Evolutionary conservation across 37 sponge, comb jelly and placozoan genomes (phyloP), one percentile per base, ranked within the genome.

Genomic region (Tethya wilhelma): DNA sequence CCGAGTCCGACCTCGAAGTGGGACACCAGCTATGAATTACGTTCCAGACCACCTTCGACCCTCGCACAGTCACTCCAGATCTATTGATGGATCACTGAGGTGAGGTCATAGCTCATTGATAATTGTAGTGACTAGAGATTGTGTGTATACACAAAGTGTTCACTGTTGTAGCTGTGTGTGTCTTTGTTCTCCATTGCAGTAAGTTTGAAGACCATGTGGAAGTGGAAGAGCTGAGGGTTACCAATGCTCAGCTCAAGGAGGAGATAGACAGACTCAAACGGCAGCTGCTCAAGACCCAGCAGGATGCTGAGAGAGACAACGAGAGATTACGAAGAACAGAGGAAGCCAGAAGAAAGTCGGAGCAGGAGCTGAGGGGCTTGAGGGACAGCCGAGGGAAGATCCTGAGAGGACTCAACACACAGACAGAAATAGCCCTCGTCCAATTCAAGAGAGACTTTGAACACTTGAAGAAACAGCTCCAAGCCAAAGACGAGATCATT

Each of bases 361-460:
- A 86, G 11, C 65, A 78, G 19, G 88, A 81, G 9, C 44, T 81
- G 0, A 59, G 68, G 43, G 43, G 43, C 22, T 59, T 87, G 12
- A 44, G 46, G 33, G 88, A 81, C 26, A 81, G 66, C 41, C 37
- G 88, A 36, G 82, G 77, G 1, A 87, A 87, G 64, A 41, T 87
- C n/a, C 75, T 87, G 9, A 37, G 82, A 69, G 88, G 88, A 20
- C 59, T 87, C n/a, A 80, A 81, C 59, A 87, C 77, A 28, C 88
- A 87, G 57, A 81, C 88, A 2, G 88, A 87, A 69, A 76, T 87
- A 30, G 82, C 81, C 2, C 40, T 57, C 38, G 71, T 79, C 2
- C 88, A 87, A 31, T 59, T 87, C 28, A 80, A 59, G 76, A 74
- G 69, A 57, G 88, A 87, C 71, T 83, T 89, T 64, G 89, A 89